phyloP scores from a whole-genome alignment of 2,888 invertebrate species.

The Cephus spinipes region DNA sequence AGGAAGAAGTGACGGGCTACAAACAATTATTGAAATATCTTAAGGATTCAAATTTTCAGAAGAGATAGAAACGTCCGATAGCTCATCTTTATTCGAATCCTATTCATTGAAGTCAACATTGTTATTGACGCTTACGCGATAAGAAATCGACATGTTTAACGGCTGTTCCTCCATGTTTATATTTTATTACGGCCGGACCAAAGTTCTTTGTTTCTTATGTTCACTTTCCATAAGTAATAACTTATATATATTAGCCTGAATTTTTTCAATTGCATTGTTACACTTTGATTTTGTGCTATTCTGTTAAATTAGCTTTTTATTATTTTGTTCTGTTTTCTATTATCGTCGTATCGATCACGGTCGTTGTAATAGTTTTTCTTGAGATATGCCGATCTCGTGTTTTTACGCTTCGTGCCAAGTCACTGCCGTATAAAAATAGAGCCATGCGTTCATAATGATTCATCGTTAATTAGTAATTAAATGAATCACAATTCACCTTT shows the following conservation, averaged over 20 bases:
- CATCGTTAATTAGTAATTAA: background rate
- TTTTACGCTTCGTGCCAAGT: slow-evolving; percentile 38
- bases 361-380: background rate
- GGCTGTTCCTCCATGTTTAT: background rate
- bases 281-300: background rate
- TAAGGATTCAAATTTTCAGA: background rate
- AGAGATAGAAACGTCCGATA: background rate
- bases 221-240: background rate
- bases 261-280: background rate
- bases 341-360: background rate
- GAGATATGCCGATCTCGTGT: background rate
- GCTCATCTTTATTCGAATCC: background rate
- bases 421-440: slow-evolving; percentile 35
- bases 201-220: background rate
- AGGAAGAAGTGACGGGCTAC: background rate
- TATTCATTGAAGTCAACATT: slow-evolving; percentile 45
- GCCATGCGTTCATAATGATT: background rate
- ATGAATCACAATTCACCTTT: background rate
- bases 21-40: background rate
- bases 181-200: background rate
- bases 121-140: slow-evolving; percentile 48
- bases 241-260: background rate
- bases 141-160: background rate
- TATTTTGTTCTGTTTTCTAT: background rate
- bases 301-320: background rate